These are phyloP conservation scores for Morphnarchus princeps DNA, from an alignment of 2,113 vertebrate species.

Conservation along the genomic window DNA sequence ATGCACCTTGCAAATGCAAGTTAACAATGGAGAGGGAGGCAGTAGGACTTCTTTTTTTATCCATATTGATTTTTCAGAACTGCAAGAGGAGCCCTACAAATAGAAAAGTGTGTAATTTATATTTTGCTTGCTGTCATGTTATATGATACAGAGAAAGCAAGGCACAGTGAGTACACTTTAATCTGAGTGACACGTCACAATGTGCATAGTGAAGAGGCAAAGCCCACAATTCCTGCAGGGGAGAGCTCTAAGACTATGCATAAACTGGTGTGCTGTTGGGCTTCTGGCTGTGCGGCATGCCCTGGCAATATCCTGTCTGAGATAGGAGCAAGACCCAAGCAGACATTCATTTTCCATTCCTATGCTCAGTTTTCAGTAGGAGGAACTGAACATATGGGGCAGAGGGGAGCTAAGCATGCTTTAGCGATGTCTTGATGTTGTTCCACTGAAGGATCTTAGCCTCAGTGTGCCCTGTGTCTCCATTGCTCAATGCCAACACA, in stretches of 20 bases:
- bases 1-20: background rate
- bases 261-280: background rate
- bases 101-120: background rate
- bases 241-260: background rate
- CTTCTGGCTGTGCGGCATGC: background rate
- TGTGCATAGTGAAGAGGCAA: background rate
- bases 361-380: background rate
- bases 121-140: background rate
- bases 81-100: background rate
- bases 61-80: background rate
- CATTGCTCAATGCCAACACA: background rate
- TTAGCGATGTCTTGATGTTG: background rate
- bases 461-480: background rate
- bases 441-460: background rate
- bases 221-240: background rate
- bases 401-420: background rate
- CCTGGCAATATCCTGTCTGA: background rate
- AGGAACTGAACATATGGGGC: background rate
- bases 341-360: background rate
- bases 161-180: background rate
- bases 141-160: background rate
- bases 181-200: background rate
- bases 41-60: background rate
- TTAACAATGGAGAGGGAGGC: background rate
- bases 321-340: background rate